A percentile compares a stretch with the other conserved stretches of the same genome.
These are phyloP conservation scores for Trinectes maculatus DNA, from an alignment of 2,113 vertebrate species.

Conservation along the genomic window DNA sequence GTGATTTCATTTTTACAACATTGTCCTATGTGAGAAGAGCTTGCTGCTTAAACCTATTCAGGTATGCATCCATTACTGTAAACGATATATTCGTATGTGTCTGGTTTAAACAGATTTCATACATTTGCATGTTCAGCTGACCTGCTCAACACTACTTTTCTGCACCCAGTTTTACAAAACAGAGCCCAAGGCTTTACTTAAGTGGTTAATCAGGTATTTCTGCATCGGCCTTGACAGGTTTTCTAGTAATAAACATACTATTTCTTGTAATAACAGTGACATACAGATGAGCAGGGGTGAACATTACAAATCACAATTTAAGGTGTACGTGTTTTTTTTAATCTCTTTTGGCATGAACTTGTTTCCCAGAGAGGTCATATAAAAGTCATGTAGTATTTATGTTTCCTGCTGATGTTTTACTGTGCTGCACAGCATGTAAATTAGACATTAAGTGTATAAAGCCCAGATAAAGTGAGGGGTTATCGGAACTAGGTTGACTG, in stretches of 20 bases:
- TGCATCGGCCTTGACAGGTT: too few species aligned
- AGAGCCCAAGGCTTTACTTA: too few species aligned
- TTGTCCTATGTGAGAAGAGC: too few species aligned
- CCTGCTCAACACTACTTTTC: too few species aligned
- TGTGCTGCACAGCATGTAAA: constrained; percentile 37
- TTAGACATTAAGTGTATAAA: constrained; percentile 23
- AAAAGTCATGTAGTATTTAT: constrained; percentile 35
- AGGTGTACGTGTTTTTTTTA: background rate
- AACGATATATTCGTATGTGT: too few species aligned
- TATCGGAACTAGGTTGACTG: constrained; percentile 27
- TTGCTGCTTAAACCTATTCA: too few species aligned
- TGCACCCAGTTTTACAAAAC: too few species aligned
- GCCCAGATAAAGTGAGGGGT: constrained; percentile 3
- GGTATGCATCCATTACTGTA: too few species aligned
- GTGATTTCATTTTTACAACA: background rate
- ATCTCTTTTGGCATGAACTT: constrained; percentile 1
- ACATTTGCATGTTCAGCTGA: too few species aligned
- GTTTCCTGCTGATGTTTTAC: constrained; percentile 44
- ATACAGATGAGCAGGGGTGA: background rate
- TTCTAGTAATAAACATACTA: background rate
- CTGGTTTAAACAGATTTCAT: too few species aligned
- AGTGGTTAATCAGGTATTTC: too few species aligned
- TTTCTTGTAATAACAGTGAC: too few species aligned
- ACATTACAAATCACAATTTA: constrained; percentile 26
- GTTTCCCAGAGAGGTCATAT: constrained; percentile 10